Base-by-base conservation (phyloP, 64 coral and sea anemone genomes). In the Hydrozoanthus tunicans region DNA sequence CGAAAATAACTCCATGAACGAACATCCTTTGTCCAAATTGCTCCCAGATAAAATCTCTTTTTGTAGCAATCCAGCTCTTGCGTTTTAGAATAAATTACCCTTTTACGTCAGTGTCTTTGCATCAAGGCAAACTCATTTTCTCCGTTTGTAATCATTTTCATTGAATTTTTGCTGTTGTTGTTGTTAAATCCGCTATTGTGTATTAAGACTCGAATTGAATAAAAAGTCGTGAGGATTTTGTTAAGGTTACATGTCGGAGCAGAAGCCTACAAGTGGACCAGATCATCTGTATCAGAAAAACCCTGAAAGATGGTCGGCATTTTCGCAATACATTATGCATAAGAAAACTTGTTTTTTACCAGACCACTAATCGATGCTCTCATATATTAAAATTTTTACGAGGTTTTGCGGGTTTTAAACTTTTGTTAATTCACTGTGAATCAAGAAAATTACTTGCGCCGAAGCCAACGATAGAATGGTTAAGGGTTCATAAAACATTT, bases 11-110 rank as follows among this genome's bases (percentile, higher is more conserved):
- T 51, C 5, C 72, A 32, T 43, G 53, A 52, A 26, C 5, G 10
- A 69, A 78, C 27, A 51, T 6, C 59, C 61, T 5, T 81, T 81
- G 59, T 62, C 74, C 74, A 77, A 77, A 77, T 12, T 13, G 14
- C 13, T 12, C 27, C 27, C 27, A 77, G 74, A 77, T 77, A 14
- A 77, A 53, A 77, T 53, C 64, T 14, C 25, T 24, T 70, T 70
- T 70, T 70, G 67, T 70, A 70, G 67, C 67, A 70, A 70, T 70
- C 6, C 52, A 53, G 10, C 27, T 53, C 6, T 53, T 77, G 32
- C 52, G 74, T 77, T 77, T 77, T 77, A 43, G 74, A 77, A 77
- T 77, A 77, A 53, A 77, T 83, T 62, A 83, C 55, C 77, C 13
- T 27, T 81, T 20, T 43, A 12, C 24, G 79, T 81, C 79, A 63